Evolutionary conservation across 1,140 invertebrate genomes (phyloP), one percentile per base, ranked within the genome.

Genomic region (Tetraneura akinire): DNA sequence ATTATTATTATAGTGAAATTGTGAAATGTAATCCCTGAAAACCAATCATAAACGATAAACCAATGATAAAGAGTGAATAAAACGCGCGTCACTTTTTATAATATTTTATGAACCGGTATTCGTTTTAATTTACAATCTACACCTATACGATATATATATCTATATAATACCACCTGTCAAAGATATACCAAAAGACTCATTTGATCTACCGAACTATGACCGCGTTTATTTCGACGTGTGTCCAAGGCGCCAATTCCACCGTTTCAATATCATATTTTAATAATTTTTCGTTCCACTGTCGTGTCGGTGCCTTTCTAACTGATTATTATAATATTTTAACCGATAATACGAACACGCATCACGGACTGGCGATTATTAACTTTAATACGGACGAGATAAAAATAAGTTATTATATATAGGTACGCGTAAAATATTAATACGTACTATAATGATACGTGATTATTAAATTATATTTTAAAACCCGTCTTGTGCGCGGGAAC

Each of bases 61-160:
- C 42, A 37, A 66, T 29, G 11, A 29, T 49, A 45, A 49, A 71
- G n/a, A n/a, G 23, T 51, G 68, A 71, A 51, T 71, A 71, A 71
- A 49, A 51, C 9, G 21, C 21, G 29, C 18, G 32, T 51, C 29
- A 74, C 71, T 74, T 37, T 55, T 13, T 57, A 21, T 8, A 18
- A 18, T 71, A 47, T 45, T 78, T 45, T 62, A 60, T 47, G 37
- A 60, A 60, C 53, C 53, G 53, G 73, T 78, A 47, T 62, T 78
- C 3, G 62, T 78, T 73, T 23, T 37, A 60, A 60, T 60, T 45
- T 60, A 78, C 23, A 78, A 57, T 78, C 62, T 55, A 78, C 74
- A 60, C 74, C 55, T 62, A n/a, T n/a, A 78, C 53, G 55, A 23
- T 37, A 37, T n/a, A n/a, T n/a, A n/a, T n/a, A n/a, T n/a, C n/a